phyloP scores from a whole-genome alignment of 2,888 invertebrate species.

The Bimastos eiseni region DNA sequence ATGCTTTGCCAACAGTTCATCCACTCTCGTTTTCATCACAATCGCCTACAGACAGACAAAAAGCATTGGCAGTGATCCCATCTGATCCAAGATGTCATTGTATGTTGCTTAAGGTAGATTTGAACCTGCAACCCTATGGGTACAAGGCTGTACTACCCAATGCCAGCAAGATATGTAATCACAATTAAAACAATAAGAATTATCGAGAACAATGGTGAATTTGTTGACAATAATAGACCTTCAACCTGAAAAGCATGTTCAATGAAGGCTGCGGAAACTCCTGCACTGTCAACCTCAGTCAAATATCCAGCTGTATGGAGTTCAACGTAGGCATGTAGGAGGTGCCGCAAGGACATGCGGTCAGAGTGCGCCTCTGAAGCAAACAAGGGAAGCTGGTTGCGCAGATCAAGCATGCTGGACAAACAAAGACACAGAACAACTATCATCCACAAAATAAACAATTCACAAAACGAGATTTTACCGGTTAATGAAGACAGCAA shows the following conservation, averaged over 20 bases:
- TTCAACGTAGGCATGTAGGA: not conserved
- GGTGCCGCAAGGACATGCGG: not conserved
- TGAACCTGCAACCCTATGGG: too few species aligned
- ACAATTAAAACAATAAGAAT: too few species aligned
- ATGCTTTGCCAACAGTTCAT: not conserved
- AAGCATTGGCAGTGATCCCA: not conserved
- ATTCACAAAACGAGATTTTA: not conserved
- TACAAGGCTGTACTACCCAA: too few species aligned
- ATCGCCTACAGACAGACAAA: not conserved
- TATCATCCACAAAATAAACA: conserved; percentile 1
- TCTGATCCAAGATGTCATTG: not conserved
- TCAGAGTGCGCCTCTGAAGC: not conserved
- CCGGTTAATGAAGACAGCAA: not conserved
- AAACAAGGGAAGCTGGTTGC: not conserved
- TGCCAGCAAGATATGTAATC: not conserved
- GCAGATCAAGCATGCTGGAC: not conserved
- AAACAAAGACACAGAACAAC: conserved; percentile 1
- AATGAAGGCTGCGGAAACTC: not conserved
- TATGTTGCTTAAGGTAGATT: too few species aligned
- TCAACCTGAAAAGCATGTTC: conserved; percentile 13
- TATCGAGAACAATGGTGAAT: not conserved
- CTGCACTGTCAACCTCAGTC: not conserved
- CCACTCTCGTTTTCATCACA: not conserved
- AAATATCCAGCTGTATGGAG: not conserved
- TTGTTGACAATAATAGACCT: not conserved